These are phyloP conservation scores for Alloscopus bannaensis DNA, from an alignment of 2,888 invertebrate genomes.

Conservation along the genomic window DNA sequence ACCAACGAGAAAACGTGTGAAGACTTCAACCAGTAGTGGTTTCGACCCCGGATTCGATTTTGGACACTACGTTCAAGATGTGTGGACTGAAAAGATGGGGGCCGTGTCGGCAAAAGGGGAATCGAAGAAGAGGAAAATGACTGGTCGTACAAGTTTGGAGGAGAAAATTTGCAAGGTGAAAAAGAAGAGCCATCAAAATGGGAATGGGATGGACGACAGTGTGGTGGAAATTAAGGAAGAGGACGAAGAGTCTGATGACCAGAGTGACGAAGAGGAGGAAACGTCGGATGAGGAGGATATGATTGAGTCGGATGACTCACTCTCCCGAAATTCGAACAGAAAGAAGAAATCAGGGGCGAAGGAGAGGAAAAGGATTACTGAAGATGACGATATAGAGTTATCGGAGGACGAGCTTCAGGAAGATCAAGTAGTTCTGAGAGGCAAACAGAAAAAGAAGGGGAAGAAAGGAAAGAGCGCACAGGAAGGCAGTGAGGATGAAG, in stretches of 20 bases:
- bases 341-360: slow-evolving; percentile 27
- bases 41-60: slow-evolving; percentile 90
- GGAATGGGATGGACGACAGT: slow-evolving; percentile 59
- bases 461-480: slow-evolving; percentile 66
- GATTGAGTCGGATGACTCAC: slow-evolving; percentile 75
- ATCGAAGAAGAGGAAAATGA: slow-evolving; percentile 88
- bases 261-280: slow-evolving; percentile 75
- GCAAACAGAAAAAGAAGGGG: slow-evolving; percentile 78
- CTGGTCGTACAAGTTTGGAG: slow-evolving; percentile 83
- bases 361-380: slow-evolving; percentile 74
- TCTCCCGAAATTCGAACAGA: slow-evolving; percentile 25
- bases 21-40: slow-evolving; percentile 83
- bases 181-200: slow-evolving; percentile 73
- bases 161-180: slow-evolving; percentile 76
- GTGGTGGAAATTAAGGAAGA: slow-evolving; percentile 60
- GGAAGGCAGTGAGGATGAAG: slow-evolving; percentile 73
- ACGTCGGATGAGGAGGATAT: slow-evolving; percentile 77
- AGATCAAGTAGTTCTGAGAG: slow-evolving; percentile 79
- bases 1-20: slow-evolving; percentile 83
- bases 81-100: slow-evolving; percentile 88
- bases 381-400: slow-evolving; percentile 79
- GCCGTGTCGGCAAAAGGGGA: slow-evolving; percentile 83
- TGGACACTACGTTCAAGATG: slow-evolving; percentile 85
- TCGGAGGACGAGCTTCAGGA: slow-evolving; percentile 87
- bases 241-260: slow-evolving; percentile 75